Evolutionary conservation across 2,113 vertebrate species (phyloP).

Genomic region (Cyprinodon tularosa): DNA sequence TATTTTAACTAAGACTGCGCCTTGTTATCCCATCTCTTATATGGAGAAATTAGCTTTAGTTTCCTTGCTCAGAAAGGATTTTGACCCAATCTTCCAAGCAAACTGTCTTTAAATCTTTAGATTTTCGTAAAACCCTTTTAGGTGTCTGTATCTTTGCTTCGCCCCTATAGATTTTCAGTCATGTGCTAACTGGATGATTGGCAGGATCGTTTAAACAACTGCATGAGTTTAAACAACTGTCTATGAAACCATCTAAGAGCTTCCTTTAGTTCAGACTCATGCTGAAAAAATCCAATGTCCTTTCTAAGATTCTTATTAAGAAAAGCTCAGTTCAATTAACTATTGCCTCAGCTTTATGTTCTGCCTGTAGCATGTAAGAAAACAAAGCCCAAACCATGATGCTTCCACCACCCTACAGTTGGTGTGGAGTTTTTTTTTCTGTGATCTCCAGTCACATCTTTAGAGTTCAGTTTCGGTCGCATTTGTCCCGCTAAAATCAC

Average conservation of each 20-base stretch:
- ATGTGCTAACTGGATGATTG: neutral
- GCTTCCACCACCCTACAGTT: neutral
- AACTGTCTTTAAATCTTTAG: too few species aligned
- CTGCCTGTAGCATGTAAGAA: too few species aligned
- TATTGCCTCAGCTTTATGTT: neutral
- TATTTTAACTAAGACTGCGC: neutral
- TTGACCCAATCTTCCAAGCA: neutral
- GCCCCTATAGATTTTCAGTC: too few species aligned
- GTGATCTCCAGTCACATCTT: neutral
- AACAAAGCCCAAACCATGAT: neutral
- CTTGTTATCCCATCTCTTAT: neutral
- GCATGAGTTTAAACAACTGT: neutral
- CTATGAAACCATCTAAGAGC: too few species aligned
- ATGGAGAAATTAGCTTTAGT: neutral
- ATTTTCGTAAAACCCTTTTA: too few species aligned
- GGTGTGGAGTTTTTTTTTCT: neutral
- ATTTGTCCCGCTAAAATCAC: neutral
- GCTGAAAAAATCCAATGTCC: neutral
- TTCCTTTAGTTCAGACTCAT: neutral
- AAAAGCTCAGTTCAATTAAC: too few species aligned
- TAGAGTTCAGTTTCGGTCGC: neutral
- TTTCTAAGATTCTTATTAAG: neutral
- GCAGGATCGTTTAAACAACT: neutral
- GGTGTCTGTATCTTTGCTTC: too few species aligned
- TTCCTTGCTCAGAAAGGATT: neutral